These are phyloP conservation scores for Cheilosia grossa DNA, from an alignment of 2,888 invertebrate species.

Conservation along the genomic window DNA sequence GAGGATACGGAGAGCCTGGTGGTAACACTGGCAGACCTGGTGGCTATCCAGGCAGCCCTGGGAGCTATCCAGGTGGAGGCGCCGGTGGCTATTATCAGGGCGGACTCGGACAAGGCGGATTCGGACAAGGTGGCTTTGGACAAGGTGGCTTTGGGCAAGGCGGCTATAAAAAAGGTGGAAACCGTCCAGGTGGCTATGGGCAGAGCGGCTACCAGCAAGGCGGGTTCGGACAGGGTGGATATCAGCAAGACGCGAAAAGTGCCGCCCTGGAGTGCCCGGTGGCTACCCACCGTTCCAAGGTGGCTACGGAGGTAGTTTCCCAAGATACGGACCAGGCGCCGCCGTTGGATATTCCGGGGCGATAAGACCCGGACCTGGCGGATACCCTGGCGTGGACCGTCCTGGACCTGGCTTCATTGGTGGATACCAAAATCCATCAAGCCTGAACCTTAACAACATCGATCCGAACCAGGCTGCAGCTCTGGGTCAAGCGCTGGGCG, in stretches of 20 bases:
- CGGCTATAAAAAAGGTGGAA: conserved; percentile 17
- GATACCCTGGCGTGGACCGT: conserved; percentile 18
- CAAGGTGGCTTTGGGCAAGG: conserved; percentile 25
- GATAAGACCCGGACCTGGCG: conserved; percentile 9
- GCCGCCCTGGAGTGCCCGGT: not conserved
- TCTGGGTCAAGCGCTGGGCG: conserved; percentile 53
- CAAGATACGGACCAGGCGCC: not conserved
- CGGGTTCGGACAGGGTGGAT: not conserved
- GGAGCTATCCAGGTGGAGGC: conserved; percentile 20
- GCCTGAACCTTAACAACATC: conserved; percentile 48
- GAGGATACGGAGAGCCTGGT: no score
- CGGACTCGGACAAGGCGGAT: no score
- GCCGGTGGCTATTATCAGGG: conserved; percentile 9
- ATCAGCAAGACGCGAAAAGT: not conserved
- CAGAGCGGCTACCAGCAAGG: conserved; percentile 23
- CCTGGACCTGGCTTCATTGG: conserved; percentile 11
- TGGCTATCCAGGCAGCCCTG: no score
- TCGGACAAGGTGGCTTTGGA: conserved; percentile 23
- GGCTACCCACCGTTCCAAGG: not conserved
- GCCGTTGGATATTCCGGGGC: conserved; percentile 27
- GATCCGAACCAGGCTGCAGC: conserved; percentile 76
- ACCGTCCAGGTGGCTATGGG: not conserved
- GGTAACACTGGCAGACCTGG: conserved; percentile 12
- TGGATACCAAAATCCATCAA: conserved; percentile 4
- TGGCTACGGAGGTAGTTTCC: conserved; percentile 9